Evolutionary conservation across 2,797 vertebrate genomes (phyloP), one percentile per base, ranked within the genome.

Genomic region (Protosalanx chinensis): DNA sequence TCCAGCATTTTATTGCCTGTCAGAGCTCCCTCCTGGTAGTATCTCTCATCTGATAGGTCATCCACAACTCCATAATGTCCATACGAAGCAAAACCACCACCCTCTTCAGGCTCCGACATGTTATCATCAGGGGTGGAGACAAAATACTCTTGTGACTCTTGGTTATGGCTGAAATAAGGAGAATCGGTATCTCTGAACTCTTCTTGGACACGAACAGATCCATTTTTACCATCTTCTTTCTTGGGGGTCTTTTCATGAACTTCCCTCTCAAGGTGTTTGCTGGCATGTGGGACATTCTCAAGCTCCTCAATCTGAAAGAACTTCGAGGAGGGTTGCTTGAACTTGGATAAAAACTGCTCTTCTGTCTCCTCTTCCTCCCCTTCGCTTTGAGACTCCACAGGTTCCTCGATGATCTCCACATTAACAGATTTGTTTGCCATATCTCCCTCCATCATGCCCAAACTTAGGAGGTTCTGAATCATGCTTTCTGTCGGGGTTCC

Each of bases 111-210:
- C 49, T 86, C 87, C 64, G 89, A 84, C 3, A 93, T 84, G 70
- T 92, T 90, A 33, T 97, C 96, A 77, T 98, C 96, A 0, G 97
- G 97, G 65, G 95, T 95, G 3, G 96, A 98, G 68, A 98, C 96
- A 78, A 96, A 97, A 77, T 99, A 98, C 70, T 95, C 94, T 53
- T 82, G 76, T 49, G 93, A 91, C 77, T 96, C 95, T 75, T 88
- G 84, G 27, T 87, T 87, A 10, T 84, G 87, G 23, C 85, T 86
- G 65, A 85, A 84, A 77, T 84, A 88, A 32, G 88, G 74, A 70
- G 80, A 82, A 68, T 88, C 86, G 13, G 70, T 83, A 58, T 91
- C 89, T 82, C 71, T 88, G 16, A 88, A 88, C 69, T 91, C 90
- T 0, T 92, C 91, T 20, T 94, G 92, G n/a, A 93, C 93, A 32